Conservation (phyloP, 2,888 invertebrate genomes). For the Corbicula japonica region DNA sequence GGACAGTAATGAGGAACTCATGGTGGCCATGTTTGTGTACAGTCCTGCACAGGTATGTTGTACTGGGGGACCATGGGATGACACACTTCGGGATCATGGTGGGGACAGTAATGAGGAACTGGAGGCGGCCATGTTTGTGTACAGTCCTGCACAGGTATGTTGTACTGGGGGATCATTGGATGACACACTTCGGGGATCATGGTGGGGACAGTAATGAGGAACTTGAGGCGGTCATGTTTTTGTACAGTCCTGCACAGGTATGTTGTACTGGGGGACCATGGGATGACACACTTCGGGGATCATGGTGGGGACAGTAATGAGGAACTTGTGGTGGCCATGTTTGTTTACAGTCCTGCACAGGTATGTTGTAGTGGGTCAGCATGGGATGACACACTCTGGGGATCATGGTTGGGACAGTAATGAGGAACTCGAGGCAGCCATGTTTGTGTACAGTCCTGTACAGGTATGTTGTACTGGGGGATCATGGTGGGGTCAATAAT, state of each 20-base stretch:
- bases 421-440: conserved; percentile 94
- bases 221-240: conserved; percentile 95
- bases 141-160: too few relatives aligned
- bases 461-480: conserved; percentile 92
- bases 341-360: conserved; percentile 90
- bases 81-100: too few relatives aligned
- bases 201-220: conserved; percentile 97
- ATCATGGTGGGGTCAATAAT: conserved; percentile 97
- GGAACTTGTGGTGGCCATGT: conserved; percentile 95
- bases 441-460: conserved; percentile 91
- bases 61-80: too few relatives aligned
- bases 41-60: too few relatives aligned
- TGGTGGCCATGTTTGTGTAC: too few relatives aligned
- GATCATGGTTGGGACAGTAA: conserved; percentile 98
- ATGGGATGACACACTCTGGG: conserved; percentile 98
- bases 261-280: conserved; percentile 99
- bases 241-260: too few relatives aligned
- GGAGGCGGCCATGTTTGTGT: too few relatives aligned
- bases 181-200: too few relatives aligned
- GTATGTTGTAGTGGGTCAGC: conserved; percentile 95
- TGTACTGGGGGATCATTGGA: too few relatives aligned
- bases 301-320: conserved; percentile 97
- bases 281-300: conserved; percentile 98
- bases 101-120: too few relatives aligned
- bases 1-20: conserved; percentile 95